Base-by-base conservation (phyloP, 2,797 vertebrate species). In the Diglossa cyanea region DNA sequence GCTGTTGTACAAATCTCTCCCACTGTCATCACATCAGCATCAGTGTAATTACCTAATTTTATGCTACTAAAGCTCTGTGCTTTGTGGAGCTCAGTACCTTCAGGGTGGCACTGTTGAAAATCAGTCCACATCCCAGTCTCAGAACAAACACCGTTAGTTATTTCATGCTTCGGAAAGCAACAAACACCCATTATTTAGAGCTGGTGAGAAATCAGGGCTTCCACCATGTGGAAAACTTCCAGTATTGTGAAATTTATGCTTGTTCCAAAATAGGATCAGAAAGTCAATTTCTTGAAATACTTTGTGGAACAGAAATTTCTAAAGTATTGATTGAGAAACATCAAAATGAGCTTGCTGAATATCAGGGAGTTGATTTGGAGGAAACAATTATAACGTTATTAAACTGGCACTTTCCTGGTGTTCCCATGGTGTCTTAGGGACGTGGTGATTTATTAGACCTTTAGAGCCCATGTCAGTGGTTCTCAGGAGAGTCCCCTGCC, bases 111-210 rank as follows among this genome's bases (percentile, higher is more conserved):
- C 81, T 94, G 91, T 85, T 96, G 86, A 85, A 96, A 94, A 95
- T 94, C 94, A 91, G 89, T 67, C 94, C 68, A 48, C 94, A 91
- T 94, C 86, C 78, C 85, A 47, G 68, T 47, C 88, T 90, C 81
- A 81, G 86, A 95, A 80, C 89, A 77, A 93, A 93, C 78, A 83
- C 88, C 0, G 7, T 65, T 80, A 79, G 75, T 91, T 94, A 95
- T 95, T 94, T 94, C 90, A 95, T 97, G 91, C 94, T 95, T 95
- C 13, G 0, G 31, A 94, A 96, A 88, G 79, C 94, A 95, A 94
- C 94, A 95, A 95, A 87, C 94, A 91, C 84, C 72, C 84, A 80
- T 97, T 97, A 95, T 92, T 94, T 93, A 80, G 60, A 57, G 86
- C 67, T 80, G 81, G 74, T 79, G 48, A 87, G 74, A 87, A 93